Base-by-base conservation (phyloP, 2,888 invertebrate genomes). In the Tachystola acroxantha region DNA sequence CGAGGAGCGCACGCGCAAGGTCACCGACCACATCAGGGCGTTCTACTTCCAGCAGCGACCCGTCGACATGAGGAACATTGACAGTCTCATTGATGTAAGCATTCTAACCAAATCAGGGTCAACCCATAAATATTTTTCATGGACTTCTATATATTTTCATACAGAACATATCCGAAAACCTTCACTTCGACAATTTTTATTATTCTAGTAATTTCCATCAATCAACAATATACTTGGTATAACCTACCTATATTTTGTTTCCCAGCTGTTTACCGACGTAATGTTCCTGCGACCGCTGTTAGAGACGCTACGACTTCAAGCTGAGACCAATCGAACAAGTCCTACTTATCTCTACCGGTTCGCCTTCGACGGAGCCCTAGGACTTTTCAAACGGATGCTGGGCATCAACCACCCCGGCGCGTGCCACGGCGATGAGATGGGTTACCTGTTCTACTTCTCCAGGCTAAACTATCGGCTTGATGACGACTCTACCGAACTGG, bases 361-460 rank as follows among this genome's bases (percentile, higher is more conserved):
- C 48, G 87, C 87, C 2, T 91, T 89, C 50, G 90, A 91, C 51
- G 91, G 91, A 6, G 88, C 90, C 7, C 65, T 90, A 29, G 91
- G 91, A 0, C 76, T 91, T 10, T 91, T 90, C 64, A 91, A 91
- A 45, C 84, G 90, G 1, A 88, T 90, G 88, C 63, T 90, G 52
- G 90, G 90, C 14, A 88, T 90, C 48, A 79, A 85, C 1, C 74
- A 90, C 36, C 87, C 89, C 0, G 91, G 91, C 1, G 89, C 88
- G 4, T 90, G 90, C 47, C 91, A 91, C 48, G 91, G 90, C 0
- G 91, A 91, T 49, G 91, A 91, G 62, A 84, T 91, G 85, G 90
- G 90, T 7, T 91, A 91, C 46, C 70, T 91, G 12, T 91, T 91
- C 55, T 90, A 90, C 61, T 90, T 90, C 69, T 90, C 90, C 1